These are phyloP conservation scores for Crotalus tigris DNA, from an alignment of 2,113 vertebrate genomes.

Conservation along the genomic window DNA sequence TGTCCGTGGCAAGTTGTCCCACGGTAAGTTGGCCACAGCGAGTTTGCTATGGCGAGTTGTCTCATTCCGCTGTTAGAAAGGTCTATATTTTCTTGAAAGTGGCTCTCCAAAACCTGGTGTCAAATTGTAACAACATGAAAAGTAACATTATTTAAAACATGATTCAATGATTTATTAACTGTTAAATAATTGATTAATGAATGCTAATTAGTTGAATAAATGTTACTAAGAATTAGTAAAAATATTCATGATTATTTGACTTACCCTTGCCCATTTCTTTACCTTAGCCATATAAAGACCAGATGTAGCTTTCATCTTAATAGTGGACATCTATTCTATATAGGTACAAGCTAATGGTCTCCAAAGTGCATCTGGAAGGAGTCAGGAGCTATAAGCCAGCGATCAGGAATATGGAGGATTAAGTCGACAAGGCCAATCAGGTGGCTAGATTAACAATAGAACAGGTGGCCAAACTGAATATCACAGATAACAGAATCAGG, in stretches of 20 bases:
- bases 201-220: background rate
- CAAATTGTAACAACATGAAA: background rate
- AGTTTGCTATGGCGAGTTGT: background rate
- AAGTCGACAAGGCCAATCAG: background rate
- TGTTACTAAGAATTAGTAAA: background rate
- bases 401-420: background rate
- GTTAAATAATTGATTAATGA: background rate
- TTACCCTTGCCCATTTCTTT: background rate
- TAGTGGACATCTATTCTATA: background rate
- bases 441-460: background rate
- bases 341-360: background rate
- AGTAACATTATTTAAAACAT: background rate
- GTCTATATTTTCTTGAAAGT: background rate
- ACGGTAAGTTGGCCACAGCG: background rate
- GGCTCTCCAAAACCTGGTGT: background rate
- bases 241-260: background rate
- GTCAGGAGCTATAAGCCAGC: background rate
- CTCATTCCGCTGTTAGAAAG: background rate
- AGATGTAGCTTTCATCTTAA: background rate
- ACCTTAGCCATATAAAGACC: background rate
- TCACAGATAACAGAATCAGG: background rate
- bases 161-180: background rate
- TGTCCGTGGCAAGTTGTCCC: too few relatives aligned
- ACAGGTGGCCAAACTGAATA: background rate
- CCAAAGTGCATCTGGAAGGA: background rate